A percentile compares a stretch with the other conserved stretches of the same genome.
Conservation (phyloP, 2,797 vertebrate genomes). For the Platyrinchus mystaceus region DNA sequence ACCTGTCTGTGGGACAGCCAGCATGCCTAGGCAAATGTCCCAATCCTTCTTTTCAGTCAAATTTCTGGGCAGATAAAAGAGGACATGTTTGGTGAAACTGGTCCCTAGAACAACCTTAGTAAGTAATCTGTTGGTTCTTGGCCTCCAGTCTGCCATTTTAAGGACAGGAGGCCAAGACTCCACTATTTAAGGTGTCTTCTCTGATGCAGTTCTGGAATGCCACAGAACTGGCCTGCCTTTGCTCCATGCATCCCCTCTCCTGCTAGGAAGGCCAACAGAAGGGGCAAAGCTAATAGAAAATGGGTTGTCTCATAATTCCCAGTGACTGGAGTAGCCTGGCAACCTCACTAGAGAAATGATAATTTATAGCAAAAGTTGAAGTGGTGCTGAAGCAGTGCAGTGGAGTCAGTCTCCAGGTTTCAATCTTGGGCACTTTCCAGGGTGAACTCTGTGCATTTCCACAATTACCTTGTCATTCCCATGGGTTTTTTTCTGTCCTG, state of each 20-base stretch:
- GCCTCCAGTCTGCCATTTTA: background rate
- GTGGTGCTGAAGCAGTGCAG: background rate
- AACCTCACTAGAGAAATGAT: background rate
- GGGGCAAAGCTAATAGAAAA: background rate
- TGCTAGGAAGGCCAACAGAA: background rate
- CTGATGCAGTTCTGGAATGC: background rate
- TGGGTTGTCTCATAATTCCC: background rate
- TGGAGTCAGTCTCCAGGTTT: background rate
- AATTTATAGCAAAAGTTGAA: background rate
- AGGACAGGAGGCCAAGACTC: background rate
- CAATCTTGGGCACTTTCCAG: background rate
- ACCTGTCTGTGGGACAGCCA: background rate
- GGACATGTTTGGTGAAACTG: background rate
- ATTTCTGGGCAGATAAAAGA: background rate
- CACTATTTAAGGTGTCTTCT: background rate
- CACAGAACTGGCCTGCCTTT: background rate
- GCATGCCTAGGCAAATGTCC: background rate
- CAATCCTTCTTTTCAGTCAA: background rate
- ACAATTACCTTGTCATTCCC: background rate
- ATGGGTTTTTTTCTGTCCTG: background rate
- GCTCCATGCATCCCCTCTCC: background rate
- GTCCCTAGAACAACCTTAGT: background rate
- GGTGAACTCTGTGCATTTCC: background rate
- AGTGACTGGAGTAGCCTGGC: background rate
- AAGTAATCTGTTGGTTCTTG: background rate